A percentile compares a stretch with the other conserved stretches of the same genome.
These are phyloP conservation scores for Spodoptera littoralis DNA, from an alignment of 2,888 invertebrate species.

Conservation along the genomic window DNA sequence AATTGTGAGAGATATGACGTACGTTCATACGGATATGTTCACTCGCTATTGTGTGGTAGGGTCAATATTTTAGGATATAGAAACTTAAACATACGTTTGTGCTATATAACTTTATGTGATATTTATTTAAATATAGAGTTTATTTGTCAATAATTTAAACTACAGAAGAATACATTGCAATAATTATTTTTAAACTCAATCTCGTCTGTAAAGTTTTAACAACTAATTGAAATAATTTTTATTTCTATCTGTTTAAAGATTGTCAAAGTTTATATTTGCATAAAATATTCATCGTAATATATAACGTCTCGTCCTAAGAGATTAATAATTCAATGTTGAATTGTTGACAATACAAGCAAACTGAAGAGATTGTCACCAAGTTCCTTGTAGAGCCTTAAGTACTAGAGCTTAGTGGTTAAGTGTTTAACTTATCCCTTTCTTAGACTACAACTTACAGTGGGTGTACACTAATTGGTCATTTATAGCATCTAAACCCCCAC, in stretches of 20 bases:
- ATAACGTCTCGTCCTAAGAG: not conserved
- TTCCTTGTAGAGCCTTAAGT: not conserved
- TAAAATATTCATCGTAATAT: no score
- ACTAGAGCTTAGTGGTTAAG: slow-evolving; percentile 6
- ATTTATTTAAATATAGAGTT: not conserved
- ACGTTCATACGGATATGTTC: slow-evolving; percentile 1
- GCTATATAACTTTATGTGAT: no score
- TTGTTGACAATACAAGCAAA: not conserved
- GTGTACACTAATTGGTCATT: not conserved
- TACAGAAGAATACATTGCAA: no score
- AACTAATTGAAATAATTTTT: no score
- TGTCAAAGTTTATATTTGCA: no score
- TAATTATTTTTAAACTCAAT: no score
- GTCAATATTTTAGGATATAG: slow-evolving; percentile 2
- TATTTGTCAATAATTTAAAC: no score
- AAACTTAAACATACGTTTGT: not conserved
- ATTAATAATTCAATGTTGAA: not conserved
- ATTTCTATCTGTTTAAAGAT: no score
- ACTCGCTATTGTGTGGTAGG: not conserved
- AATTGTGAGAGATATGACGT: slow-evolving; percentile 12
- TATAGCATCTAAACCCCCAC: not conserved
- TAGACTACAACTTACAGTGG: slow-evolving; percentile 3
- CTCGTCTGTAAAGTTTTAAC: no score
- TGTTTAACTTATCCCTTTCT: slow-evolving; percentile 1
- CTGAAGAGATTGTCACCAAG: not conserved